These are phyloP conservation scores for Isurus oxyrinchus DNA, from an alignment of 2,113 vertebrate species.

Conservation along the genomic window DNA sequence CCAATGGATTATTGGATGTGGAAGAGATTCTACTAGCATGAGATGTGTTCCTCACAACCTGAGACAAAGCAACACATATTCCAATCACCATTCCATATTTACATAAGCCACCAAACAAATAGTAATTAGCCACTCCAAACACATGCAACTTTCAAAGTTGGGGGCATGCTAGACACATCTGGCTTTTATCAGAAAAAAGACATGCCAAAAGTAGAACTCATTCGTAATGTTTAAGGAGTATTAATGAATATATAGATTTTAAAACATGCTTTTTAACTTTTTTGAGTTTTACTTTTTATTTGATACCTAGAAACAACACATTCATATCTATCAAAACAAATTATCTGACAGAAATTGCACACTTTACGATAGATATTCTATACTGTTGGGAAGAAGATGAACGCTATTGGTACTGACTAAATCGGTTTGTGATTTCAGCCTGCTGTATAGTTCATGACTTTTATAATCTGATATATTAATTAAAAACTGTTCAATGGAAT, in stretches of 20 bases:
- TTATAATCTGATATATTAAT: not conserved
- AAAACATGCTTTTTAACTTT: not conserved
- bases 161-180: not conserved
- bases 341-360: not conserved
- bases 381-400: not conserved
- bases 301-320: not conserved
- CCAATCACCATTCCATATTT: not conserved
- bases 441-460: not conserved
- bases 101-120: not conserved
- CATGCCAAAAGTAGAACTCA: not conserved
- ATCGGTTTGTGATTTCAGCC: not conserved
- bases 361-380: not conserved
- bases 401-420: not conserved
- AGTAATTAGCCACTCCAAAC: not conserved
- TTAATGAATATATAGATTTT: not conserved
- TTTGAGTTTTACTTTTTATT: not conserved
- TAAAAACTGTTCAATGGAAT: not conserved
- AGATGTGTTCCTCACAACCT: conserved; percentile 76
- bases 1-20: conserved; percentile 63
- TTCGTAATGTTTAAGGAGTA: not conserved
- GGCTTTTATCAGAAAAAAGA: not conserved
- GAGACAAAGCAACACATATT: conserved; percentile 49
- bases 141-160: not conserved
- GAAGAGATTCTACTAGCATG: conserved; percentile 62
- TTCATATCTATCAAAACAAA: not conserved